These are phyloP conservation scores for Nicator chloris DNA, from an alignment of 2,113 vertebrate genomes.

Conservation along the genomic window DNA sequence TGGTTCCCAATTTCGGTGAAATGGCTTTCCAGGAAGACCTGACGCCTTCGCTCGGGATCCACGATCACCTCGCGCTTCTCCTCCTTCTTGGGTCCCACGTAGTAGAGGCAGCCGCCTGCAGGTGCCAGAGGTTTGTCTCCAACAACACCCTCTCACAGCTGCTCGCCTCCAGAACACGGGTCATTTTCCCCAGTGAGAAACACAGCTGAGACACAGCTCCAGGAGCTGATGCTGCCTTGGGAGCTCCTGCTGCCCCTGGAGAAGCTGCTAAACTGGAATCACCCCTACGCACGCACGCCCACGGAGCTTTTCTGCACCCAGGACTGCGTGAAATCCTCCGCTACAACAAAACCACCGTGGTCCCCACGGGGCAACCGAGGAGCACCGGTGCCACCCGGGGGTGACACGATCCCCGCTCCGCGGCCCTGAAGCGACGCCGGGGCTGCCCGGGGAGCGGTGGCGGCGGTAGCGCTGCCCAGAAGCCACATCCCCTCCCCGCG, in stretches of 20 bases:
- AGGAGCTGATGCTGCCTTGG: not conserved
- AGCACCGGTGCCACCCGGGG: accelerated
- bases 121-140: not conserved
- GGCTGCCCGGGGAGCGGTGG: not conserved
- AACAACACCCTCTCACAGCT: accelerated
- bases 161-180: not conserved
- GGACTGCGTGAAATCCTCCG: not conserved
- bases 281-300: accelerated
- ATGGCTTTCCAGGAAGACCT: slow-evolving; percentile 88
- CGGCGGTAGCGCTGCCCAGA: accelerated
- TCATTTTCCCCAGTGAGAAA: not conserved
- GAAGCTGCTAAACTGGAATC: not conserved
- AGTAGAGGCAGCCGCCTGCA: slow-evolving; percentile 82
- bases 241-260: not conserved
- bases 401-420: accelerated
- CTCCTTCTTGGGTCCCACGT: slow-evolving; percentile 87
- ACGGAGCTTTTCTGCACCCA: not conserved
- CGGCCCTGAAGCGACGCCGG: accelerated
- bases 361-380: not conserved
- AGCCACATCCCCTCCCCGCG: not conserved
- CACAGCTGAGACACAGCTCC: not conserved
- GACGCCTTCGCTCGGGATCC: slow-evolving; percentile 78
- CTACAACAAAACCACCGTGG: accelerated
- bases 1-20: slow-evolving; percentile 86
- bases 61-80: slow-evolving; percentile 90